Conservation (phyloP, 2,113 vertebrate species). For the Dinomys branickii region DNA sequence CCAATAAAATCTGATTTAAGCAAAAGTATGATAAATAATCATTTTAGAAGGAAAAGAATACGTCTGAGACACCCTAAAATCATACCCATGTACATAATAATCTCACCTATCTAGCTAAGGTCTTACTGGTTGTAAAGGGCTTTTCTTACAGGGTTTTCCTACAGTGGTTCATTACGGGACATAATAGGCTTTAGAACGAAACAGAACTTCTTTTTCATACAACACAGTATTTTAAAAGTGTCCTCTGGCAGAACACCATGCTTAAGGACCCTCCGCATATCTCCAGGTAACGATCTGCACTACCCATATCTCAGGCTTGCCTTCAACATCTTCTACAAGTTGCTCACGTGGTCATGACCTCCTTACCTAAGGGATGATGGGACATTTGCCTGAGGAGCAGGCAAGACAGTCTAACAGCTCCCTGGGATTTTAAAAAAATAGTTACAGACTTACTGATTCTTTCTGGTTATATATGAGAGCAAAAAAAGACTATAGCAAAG, state of each 20-base stretch:
- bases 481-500: slow-evolving; percentile 24
- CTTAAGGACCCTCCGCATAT: background rate
- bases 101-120: background rate
- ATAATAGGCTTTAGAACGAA: background rate
- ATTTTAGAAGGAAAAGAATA: background rate
- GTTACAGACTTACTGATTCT: background rate
- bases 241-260: background rate
- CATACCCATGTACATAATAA: background rate
- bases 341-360: background rate
- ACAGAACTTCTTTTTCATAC: background rate
- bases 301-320: background rate
- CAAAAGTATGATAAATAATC: background rate
- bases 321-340: background rate
- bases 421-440: background rate
- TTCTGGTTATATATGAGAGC: slow-evolving; percentile 28
- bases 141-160: background rate
- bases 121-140: background rate
- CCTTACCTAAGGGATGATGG: background rate
- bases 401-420: background rate
- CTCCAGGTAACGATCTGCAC: background rate
- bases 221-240: background rate
- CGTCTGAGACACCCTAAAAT: background rate
- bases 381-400: background rate
- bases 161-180: background rate
- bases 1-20: background rate